phyloP scores from a whole-genome alignment of 1,140 invertebrate species.

The Anastrepha obliqua region DNA sequence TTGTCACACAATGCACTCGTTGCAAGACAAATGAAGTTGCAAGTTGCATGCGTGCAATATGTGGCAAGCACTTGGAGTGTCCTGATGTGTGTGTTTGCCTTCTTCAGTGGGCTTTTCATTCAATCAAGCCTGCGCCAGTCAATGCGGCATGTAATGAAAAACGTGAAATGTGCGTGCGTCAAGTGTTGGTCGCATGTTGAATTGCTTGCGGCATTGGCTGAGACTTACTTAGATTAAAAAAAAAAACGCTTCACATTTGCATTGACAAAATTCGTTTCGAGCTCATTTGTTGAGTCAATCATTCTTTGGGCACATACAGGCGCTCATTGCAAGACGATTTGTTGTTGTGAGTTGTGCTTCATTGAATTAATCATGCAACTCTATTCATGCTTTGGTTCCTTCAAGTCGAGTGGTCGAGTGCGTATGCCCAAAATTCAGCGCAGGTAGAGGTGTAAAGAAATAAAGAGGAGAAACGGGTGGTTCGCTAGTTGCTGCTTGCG shows the following conservation, averaged over 20 bases:
- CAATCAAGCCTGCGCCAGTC: background rate
- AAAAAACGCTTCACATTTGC: background rate
- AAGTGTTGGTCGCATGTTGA: conserved; percentile 31
- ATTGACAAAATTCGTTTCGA: conserved; percentile 25
- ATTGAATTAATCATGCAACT: background rate
- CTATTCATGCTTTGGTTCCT: background rate
- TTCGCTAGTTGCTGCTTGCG: no score
- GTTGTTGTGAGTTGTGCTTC: background rate
- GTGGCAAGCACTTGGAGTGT: conserved; percentile 6
- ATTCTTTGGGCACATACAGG: background rate
- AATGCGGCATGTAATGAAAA: conserved; percentile 11
- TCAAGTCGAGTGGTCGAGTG: background rate
- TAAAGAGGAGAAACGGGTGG: no score
- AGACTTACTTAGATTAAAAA: background rate
- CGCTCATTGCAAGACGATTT: no score
- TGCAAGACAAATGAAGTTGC: conserved; percentile 29
- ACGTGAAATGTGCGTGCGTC: conserved; percentile 20
- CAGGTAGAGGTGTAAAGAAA: background rate
- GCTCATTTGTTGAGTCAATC: background rate
- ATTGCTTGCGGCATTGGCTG: background rate
- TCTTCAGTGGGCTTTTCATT: background rate
- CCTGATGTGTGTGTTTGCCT: background rate
- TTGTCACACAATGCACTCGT: conserved; percentile 14
- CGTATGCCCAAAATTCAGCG: background rate
- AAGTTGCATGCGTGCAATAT: conserved; percentile 19